Percentiles rank a stretch among this genome's conserved stretches.
Evolutionary conservation across 2,113 vertebrate genomes (phyloP).

Genomic region (Erpornis zantholeuca): DNA sequence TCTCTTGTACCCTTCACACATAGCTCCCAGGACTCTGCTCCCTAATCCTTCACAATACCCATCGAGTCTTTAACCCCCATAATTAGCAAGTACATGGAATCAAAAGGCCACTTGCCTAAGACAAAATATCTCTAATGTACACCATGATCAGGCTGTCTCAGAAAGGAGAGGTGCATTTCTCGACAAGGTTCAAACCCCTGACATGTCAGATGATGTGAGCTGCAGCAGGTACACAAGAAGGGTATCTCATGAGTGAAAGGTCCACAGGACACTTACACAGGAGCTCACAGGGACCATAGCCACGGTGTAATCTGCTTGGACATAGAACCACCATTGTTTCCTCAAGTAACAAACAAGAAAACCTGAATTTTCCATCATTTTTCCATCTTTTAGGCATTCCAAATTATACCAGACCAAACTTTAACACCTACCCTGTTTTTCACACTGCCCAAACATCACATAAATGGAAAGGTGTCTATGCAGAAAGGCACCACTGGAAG

Average conservation of each 20-base stretch:
- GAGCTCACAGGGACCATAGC: neutral
- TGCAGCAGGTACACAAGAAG: neutral
- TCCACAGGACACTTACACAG: neutral
- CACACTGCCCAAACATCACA: neutral
- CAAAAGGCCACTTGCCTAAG: neutral
- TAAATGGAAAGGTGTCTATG: neutral
- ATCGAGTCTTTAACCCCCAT: neutral
- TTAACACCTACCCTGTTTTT: neutral
- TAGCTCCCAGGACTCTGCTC: neutral
- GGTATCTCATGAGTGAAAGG: neutral
- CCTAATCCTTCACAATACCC: neutral
- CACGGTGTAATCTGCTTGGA: too few relatives aligned
- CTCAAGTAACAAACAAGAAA: neutral
- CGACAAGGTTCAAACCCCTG: neutral
- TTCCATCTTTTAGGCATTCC: neutral
- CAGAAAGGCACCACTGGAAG: neutral
- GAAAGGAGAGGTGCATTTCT: neutral
- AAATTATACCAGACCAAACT: neutral
- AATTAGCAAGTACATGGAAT: neutral
- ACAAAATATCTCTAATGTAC: neutral
- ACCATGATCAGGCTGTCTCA: neutral
- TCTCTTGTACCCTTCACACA: neutral
- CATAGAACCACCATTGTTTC: neutral
- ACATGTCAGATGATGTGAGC: neutral
- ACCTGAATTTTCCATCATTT: neutral